Evolutionary conservation across 64 coral and sea anemone genomes (phyloP).

Genomic region (Dendronephthya gigantea): DNA sequence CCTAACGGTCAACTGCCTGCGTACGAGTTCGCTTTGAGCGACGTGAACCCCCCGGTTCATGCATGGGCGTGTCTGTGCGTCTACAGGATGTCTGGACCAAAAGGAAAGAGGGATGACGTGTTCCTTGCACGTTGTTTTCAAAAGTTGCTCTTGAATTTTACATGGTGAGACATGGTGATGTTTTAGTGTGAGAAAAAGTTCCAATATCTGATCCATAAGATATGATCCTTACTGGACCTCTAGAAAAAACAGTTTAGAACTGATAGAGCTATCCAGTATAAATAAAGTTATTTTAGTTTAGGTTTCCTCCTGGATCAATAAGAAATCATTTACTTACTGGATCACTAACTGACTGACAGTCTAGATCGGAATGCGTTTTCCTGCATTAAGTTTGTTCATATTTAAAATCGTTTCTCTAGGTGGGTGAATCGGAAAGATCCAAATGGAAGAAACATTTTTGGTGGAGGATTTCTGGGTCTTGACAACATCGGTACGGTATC

Average conservation of each 20-base stretch:
- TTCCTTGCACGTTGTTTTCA: slow-evolving; percentile 73
- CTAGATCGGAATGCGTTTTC: background rate
- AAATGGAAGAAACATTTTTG: slow-evolving; percentile 80
- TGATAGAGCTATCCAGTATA: no score
- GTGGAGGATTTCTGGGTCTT: slow-evolving; percentile 87
- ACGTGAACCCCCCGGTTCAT: slow-evolving; percentile 77
- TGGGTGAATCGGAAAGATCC: slow-evolving; percentile 97
- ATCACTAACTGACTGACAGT: no score
- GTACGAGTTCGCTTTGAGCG: slow-evolving; percentile 86
- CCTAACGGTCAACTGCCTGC: slow-evolving; percentile 78
- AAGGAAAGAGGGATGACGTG: slow-evolving; percentile 52
- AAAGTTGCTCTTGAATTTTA: slow-evolving; percentile 72
- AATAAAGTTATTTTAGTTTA: no score
- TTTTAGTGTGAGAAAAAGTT: background rate
- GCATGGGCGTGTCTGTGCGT: slow-evolving; percentile 50
- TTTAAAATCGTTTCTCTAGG: slow-evolving; percentile 24
- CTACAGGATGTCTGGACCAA: slow-evolving; percentile 52
- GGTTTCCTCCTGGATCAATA: no score
- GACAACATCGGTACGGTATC: slow-evolving; percentile 93
- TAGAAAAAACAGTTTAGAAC: no score
- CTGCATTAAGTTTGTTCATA: background rate
- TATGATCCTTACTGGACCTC: no score
- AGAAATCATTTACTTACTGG: no score
- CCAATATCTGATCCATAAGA: no score
- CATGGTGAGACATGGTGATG: slow-evolving; percentile 44